Base-by-base conservation (phyloP, 2,888 invertebrate species). In the Caenorhabditis afra region DNA sequence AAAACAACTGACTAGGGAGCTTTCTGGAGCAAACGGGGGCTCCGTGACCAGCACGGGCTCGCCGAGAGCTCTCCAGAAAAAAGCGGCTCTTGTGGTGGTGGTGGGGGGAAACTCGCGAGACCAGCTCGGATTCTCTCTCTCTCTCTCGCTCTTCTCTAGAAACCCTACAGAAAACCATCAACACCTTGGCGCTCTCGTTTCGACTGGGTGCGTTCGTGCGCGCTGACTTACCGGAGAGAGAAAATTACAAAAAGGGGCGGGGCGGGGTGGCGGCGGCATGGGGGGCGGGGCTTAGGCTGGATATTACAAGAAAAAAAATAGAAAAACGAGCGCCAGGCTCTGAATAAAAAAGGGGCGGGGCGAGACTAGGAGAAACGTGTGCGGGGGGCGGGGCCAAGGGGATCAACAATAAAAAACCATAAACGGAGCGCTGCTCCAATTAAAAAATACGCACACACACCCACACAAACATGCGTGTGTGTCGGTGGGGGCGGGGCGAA, bases 291-390 rank as follows among this genome's bases (percentile, higher is more conserved):
- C 29, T 3, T 29, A 7, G n/a, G n/a, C n/a, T 14, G 22, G 50
- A 52, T 41, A 41, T 14, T 41, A 41, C 12, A 41, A 41, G 41
- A 41, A 41, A 41, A 37, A 23, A 7, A 58, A 49, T 49, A 73
- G 65, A 5, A 58, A 65, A 41, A 73, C 55, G 73, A 64, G 73
- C 73, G n/a, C 73, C 71, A 73, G 65, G 65, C 73, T 73, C 73
- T 23, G 45, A 61, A 70, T 55, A 50, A 57, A 61, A 68, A 22
- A 23, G 18, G 29, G 41, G 49, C 39, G 23, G 58, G 67, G 7
- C 23, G 29, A 35, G 44, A 29, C 29, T 29, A 22, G 47, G n/a
- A n/a, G n/a, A n/a, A n/a, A n/a, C n/a, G n/a, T n/a, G 49, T 3
- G n/a, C 23, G 37, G 37, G 20, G 47, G 61, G 47, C 61, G 22